A percentile compares a stretch with the other conserved stretches of the same genome.
Evolutionary conservation across 2,888 invertebrate genomes (phyloP).

Genomic region (Napeogenes inachia): DNA sequence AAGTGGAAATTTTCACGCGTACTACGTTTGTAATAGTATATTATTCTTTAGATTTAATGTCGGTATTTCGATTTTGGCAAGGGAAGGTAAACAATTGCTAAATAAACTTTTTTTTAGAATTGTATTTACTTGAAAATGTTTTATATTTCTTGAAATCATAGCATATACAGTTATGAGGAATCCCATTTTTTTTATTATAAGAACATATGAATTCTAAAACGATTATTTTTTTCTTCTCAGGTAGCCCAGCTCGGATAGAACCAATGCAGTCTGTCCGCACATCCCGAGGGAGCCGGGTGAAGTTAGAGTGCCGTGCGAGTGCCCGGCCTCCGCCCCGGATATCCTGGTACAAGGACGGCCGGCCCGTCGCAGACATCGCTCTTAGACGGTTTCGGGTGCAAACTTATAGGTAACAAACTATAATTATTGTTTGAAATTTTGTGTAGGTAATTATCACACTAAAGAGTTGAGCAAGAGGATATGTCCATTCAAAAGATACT

Average conservation of each 20-base stretch:
- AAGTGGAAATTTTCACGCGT: conserved; percentile 21
- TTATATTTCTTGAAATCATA: too few relatives aligned
- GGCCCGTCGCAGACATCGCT: conserved; percentile 79
- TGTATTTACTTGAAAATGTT: background rate
- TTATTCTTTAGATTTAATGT: conserved; percentile 16
- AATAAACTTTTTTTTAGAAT: background rate
- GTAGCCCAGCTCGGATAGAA: conserved; percentile 67
- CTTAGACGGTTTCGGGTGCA: conserved; percentile 78
- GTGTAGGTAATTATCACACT: too few relatives aligned
- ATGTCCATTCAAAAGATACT: too few relatives aligned
- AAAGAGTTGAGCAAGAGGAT: too few relatives aligned
- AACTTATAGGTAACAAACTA: conserved; percentile 72
- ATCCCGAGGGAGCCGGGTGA: conserved; percentile 74
- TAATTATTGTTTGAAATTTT: too few relatives aligned
- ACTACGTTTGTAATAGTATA: conserved; percentile 19
- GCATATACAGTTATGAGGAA: background rate
- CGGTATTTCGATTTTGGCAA: conserved; percentile 25
- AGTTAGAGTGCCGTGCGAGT: conserved; percentile 85
- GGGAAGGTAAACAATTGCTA: conserved; percentile 20
- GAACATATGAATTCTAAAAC: conserved; percentile 8
- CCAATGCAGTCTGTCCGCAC: conserved; percentile 64
- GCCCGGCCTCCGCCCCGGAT: conserved; percentile 89
- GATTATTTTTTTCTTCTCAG: conserved; percentile 37
- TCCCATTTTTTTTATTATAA: background rate
- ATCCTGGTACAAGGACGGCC: conserved; percentile 88